These are phyloP conservation scores for Phyllotreta cruciferae DNA, from an alignment of 2,888 invertebrate species.

Conservation along the genomic window DNA sequence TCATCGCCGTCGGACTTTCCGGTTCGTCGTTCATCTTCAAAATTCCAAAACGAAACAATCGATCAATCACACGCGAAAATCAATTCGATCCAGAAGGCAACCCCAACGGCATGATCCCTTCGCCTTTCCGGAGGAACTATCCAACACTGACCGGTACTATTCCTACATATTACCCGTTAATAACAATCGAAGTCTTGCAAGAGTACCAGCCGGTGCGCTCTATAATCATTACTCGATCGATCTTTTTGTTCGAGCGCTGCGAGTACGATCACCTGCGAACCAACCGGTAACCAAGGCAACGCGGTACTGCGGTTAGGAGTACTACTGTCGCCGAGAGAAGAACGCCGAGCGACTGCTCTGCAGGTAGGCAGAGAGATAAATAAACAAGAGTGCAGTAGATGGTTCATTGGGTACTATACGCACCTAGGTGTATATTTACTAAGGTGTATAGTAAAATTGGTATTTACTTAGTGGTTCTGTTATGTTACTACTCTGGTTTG, in stretches of 20 bases:
- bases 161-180: conserved; percentile 8
- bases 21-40: conserved; percentile 52
- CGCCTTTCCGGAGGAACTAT: not conserved
- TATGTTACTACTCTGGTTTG: too few species aligned
- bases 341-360: conserved; percentile 12
- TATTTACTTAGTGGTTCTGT: too few species aligned
- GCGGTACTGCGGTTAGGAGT: conserved; percentile 1
- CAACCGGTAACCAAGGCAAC: conserved; percentile 1
- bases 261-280: conserved; percentile 23
- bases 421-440: not conserved
- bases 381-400: conserved; percentile 17
- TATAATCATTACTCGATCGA: conserved; percentile 2
- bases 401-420: conserved; percentile 18
- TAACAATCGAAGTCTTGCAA: conserved; percentile 4
- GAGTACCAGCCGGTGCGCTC: conserved; percentile 9
- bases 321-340: conserved; percentile 5
- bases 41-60: not conserved
- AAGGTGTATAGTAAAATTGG: too few species aligned
- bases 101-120: not conserved
- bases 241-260: not conserved
- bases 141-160: conserved; percentile 2
- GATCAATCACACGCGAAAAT: conserved; percentile 9
- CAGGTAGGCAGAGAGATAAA: conserved; percentile 23
- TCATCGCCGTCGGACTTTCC: conserved; percentile 58
- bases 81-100: not conserved